Evolutionary conservation across 2,797 vertebrate genomes (phyloP).

Genomic region (Merluccius polli): DNA sequence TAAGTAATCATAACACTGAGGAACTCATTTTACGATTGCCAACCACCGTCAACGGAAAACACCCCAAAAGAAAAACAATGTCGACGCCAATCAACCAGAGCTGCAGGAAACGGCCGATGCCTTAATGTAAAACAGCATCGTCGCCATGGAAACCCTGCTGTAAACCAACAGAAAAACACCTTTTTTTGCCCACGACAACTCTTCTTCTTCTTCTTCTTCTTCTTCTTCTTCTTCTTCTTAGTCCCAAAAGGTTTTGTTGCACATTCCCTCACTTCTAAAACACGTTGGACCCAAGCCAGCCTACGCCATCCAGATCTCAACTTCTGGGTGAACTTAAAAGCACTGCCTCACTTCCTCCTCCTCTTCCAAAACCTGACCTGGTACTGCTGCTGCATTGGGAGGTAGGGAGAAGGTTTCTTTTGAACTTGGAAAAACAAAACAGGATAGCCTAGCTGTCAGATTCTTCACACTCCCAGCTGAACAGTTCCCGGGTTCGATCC

Average conservation of each 20-base stretch:
- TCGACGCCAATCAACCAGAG: too few species aligned
- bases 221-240: too few species aligned
- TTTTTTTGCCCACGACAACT: not conserved
- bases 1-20: not conserved
- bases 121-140: not conserved
- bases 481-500: not conserved
- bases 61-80: not conserved
- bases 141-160: not conserved
- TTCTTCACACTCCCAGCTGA: not conserved
- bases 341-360: not conserved
- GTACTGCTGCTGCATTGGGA: not conserved
- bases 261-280: not conserved
- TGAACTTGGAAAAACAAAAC: not conserved
- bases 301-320: not conserved
- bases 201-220: too few species aligned
- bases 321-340: not conserved
- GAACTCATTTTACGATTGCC: not conserved
- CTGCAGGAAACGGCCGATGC: not conserved
- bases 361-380: not conserved
- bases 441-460: not conserved
- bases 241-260: not conserved
- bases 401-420: not conserved
- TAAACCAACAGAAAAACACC: not conserved
- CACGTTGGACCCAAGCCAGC: not conserved
- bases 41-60: not conserved